Conservation (phyloP, 2,797 vertebrate genomes). For the Fratercula arctica region DNA sequence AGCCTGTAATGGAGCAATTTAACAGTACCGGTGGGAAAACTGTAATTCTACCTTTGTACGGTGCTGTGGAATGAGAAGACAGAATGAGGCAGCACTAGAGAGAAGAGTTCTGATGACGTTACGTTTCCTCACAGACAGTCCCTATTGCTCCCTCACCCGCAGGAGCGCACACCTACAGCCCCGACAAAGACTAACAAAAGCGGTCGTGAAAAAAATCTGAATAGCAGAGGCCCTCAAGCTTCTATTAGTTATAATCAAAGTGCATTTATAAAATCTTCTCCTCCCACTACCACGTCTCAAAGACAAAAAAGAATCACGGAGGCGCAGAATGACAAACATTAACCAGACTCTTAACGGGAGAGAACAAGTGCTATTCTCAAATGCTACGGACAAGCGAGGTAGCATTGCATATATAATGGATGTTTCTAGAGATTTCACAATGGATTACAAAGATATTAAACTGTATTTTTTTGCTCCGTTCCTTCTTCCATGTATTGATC, state of each 20-base stretch:
- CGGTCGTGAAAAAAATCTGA: neutral
- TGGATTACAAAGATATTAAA: neutral
- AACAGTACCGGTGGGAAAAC: conserved; percentile 43
- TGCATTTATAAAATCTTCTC: neutral
- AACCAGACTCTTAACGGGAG: neutral
- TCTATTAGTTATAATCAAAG: neutral
- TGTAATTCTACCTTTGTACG: conserved; percentile 37
- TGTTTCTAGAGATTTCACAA: neutral
- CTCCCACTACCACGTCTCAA: neutral
- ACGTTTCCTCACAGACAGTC: neutral
- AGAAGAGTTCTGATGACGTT: neutral
- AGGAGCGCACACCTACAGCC: neutral
- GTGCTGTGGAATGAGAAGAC: conserved; percentile 18
- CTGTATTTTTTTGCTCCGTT: neutral
- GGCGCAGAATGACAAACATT: neutral
- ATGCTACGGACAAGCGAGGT: neutral
- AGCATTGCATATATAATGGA: neutral
- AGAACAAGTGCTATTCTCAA: neutral
- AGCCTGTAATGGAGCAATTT: conserved; percentile 46
- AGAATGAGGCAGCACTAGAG: neutral
- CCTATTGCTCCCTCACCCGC: neutral
- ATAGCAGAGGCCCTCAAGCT: neutral
- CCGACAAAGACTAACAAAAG: neutral
- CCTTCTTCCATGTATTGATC: neutral
- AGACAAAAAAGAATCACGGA: neutral